Base-by-base conservation (phyloP, 2,888 invertebrate species). In the Chesias legatella region DNA sequence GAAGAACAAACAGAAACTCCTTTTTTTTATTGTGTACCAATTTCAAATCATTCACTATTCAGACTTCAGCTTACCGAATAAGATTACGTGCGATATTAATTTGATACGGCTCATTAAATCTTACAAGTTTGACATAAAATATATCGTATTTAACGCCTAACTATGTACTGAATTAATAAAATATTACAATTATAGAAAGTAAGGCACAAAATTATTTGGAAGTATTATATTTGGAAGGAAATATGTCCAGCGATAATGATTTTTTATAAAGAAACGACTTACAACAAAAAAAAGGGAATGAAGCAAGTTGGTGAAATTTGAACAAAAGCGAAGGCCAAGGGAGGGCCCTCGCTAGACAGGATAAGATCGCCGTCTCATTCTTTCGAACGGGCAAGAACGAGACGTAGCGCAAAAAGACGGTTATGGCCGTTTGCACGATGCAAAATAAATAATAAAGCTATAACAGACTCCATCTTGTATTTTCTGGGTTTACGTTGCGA, bases 371-470 rank as follows among this genome's bases (percentile, higher is more conserved):
- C 60, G 61, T 75, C 74, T 75, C 75, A 46, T 56, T 69, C 66
- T 48, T 24, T 34, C 38, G 17, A 41, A 46, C 51, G 48, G 53
- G 53, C 43, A 47, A 55, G 74, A 83, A 60, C 73, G 67, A 78
- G 84, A 82, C 69, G 51, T 56, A 17, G 58, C 62, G 68, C 51
- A 67, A 70, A 79, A 78, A 63, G 81, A 80, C 84, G 82, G 84
- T 84, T 84, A 72, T 60, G 63, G 66, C 72, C 78, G 80, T 79
- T 78, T 71, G 77, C 70, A 63, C 64, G 65, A 72, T 71, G 73
- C 73, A 79, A 82, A 83, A 82, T 77, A 82, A 80, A 83, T 79
- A 83, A 78, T 74, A 81, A 77, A 75, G 67, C 64, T 63, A 63
- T 58, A 67, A 65, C 33, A 51, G 75, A 73, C 73, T 75, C 77